Evolutionary conservation across 2,888 invertebrate genomes (phyloP).

Genomic region (Dorcus hopei): DNA sequence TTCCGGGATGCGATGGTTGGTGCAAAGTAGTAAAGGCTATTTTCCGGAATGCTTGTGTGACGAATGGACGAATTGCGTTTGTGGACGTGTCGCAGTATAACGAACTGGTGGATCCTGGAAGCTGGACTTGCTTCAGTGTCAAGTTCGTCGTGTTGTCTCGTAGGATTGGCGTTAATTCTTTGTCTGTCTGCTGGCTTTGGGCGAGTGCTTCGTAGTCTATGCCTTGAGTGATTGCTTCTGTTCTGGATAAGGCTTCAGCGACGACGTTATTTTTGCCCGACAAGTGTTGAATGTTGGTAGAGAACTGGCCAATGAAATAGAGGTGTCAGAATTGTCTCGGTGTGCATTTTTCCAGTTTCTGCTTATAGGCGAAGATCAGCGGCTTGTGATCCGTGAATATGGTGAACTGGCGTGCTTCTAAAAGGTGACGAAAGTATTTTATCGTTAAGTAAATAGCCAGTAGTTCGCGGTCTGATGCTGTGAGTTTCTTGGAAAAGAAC

Average conservation of each 20-base stretch:
- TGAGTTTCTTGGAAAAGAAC: no score
- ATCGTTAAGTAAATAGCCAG: slow-evolving; percentile 41
- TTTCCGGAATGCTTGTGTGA: no score
- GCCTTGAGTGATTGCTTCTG: not conserved
- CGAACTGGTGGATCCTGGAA: not conserved
- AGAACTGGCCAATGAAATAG: slow-evolving; percentile 19
- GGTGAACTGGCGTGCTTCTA: no score
- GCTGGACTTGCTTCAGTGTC: not conserved
- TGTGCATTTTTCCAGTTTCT: no score
- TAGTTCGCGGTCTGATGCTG: no score
- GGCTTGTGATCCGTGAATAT: no score
- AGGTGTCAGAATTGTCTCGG: slow-evolving; percentile 18
- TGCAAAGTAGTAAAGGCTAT: slow-evolving; percentile 3
- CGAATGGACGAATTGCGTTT: slow-evolving; percentile 6
- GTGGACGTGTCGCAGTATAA: slow-evolving; percentile 10
- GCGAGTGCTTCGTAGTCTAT: not conserved
- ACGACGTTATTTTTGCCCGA: slow-evolving; percentile 16
- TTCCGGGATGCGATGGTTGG: slow-evolving; percentile 2
- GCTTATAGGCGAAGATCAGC: no score
- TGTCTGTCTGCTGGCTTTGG: not conserved
- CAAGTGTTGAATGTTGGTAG: slow-evolving; percentile 13
- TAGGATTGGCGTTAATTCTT: not conserved
- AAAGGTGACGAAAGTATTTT: slow-evolving; percentile 38
- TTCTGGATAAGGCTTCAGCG: slow-evolving; percentile 11
- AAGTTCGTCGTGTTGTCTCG: no score